Evolutionary conservation across 1,140 invertebrate genomes (phyloP).

Genomic region (Eueides isabella): DNA sequence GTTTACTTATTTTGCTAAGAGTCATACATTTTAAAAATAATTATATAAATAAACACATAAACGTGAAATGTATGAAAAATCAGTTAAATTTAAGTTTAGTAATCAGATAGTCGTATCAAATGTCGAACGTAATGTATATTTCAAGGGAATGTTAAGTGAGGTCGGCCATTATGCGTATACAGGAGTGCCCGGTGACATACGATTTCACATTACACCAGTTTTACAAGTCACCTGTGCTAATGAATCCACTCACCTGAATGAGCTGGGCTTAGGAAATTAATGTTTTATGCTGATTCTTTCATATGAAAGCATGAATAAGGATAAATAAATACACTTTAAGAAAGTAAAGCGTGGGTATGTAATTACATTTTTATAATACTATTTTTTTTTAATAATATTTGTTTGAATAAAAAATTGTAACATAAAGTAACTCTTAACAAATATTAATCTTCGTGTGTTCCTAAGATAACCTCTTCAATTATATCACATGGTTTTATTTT

Average conservation of each 20-base stretch:
- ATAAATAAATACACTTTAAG: neutral
- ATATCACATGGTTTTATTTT: too few relatives aligned
- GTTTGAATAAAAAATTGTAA: too few relatives aligned
- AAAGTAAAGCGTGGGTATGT: neutral
- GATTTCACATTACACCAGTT: slow-evolving; percentile 50
- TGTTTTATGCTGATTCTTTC: slow-evolving; percentile 56
- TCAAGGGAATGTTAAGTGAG: slow-evolving; percentile 31
- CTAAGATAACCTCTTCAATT: too few relatives aligned
- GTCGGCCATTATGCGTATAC: slow-evolving; percentile 31
- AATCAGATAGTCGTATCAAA: slow-evolving; percentile 12
- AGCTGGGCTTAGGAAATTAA: slow-evolving; percentile 43
- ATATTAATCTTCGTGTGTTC: too few relatives aligned
- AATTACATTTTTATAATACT: neutral
- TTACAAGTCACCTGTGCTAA: slow-evolving; percentile 75
- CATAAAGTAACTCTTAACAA: too few relatives aligned
- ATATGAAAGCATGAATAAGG: slow-evolving; percentile 5
- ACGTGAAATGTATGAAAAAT: neutral
- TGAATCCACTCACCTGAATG: slow-evolving; percentile 63
- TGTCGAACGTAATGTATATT: slow-evolving; percentile 18
- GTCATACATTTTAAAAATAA: too few relatives aligned
- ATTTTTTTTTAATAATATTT: too few relatives aligned
- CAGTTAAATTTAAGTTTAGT: too few relatives aligned
- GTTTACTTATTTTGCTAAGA: too few relatives aligned
- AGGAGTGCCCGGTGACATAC: slow-evolving; percentile 63
- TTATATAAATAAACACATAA: neutral